Evolutionary conservation across 2,888 invertebrate species (phyloP), one percentile per base, ranked within the genome.

Genomic region (Taphrorychus bicolor): DNA sequence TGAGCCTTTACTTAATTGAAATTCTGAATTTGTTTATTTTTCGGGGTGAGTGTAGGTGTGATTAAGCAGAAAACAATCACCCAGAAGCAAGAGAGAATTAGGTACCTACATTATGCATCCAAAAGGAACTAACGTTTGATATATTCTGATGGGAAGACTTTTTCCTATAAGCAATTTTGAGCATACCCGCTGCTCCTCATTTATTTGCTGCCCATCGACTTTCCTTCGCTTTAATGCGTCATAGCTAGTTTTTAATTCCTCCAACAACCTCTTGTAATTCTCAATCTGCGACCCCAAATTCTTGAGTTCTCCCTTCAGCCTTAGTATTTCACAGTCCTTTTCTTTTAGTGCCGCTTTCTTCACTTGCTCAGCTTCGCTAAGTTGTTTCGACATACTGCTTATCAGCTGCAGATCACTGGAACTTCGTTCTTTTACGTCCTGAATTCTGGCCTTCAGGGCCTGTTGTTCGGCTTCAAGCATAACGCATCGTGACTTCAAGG

Each of bases 381-480:
- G 82, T 81, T 87, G 85, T 70, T 79, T 82, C 70, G 87, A 86
- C 71, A 92, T 84, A 22, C 86, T 86, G 66, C 85, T 84, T 18
- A 91, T 86, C 23, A 89, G 82, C 60, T 88, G 81, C 71, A 89
- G 88, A 73, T 90, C 89, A 72, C 86, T 87, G 24, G 84, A 85
- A 60, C 86, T 86, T 76, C 90, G 89, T 69, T 89, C 88, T 21
- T 87, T 84, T 67, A 89, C 80, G 0, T 87, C 85, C 41, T 83
- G 82, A 69, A 88, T 83, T 73, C 88, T 90, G 32, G 85, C 84
- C 76, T 88, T 88, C 23, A 87, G 81, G 0, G 82, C 83, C 0
- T 82, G 82, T 11, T 86, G 79, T 69, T 93, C 92, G 63, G 86
- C 87, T 74, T 90, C 90, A 18, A 93, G 80, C 57, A 88, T 89